These are phyloP conservation scores for Zapornia atra DNA, from an alignment of 2,113 vertebrate species.

Conservation along the genomic window DNA sequence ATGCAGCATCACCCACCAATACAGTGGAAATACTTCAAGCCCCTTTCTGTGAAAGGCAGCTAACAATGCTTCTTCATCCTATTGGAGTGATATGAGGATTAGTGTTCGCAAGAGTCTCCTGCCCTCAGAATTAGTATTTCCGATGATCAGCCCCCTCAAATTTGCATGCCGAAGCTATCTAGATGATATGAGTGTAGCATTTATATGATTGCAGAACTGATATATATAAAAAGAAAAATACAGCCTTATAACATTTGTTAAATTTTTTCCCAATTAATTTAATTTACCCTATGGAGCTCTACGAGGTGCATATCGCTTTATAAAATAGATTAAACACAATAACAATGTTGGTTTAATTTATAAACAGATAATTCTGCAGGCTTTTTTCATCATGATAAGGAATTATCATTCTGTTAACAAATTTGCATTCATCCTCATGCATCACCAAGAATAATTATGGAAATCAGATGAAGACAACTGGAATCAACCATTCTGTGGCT, in stretches of 20 bases:
- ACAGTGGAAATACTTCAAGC: background rate
- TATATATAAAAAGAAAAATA: background rate
- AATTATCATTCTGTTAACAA: conserved; percentile 24
- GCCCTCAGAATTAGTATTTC: background rate
- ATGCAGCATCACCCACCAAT: background rate
- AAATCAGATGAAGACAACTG: background rate
- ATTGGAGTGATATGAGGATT: background rate
- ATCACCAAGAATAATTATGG: background rate
- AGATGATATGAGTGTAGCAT: background rate
- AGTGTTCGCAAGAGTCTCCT: background rate
- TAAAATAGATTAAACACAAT: conserved; percentile 36
- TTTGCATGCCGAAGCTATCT: background rate
- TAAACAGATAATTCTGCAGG: background rate
- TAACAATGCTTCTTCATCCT: background rate
- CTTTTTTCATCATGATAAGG: background rate
- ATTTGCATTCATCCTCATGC: background rate
- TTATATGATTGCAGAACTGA: background rate
- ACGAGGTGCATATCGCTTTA: background rate
- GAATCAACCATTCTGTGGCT: background rate
- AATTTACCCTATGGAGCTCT: conserved; percentile 25
- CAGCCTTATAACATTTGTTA: conserved; percentile 24
- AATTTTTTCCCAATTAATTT: conserved; percentile 36
- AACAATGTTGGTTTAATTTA: conserved; percentile 55
- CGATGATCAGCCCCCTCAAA: background rate
- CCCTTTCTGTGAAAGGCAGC: background rate